Evolutionary conservation across 2,113 vertebrate species (phyloP).

Genomic region (Silurus meridionalis): DNA sequence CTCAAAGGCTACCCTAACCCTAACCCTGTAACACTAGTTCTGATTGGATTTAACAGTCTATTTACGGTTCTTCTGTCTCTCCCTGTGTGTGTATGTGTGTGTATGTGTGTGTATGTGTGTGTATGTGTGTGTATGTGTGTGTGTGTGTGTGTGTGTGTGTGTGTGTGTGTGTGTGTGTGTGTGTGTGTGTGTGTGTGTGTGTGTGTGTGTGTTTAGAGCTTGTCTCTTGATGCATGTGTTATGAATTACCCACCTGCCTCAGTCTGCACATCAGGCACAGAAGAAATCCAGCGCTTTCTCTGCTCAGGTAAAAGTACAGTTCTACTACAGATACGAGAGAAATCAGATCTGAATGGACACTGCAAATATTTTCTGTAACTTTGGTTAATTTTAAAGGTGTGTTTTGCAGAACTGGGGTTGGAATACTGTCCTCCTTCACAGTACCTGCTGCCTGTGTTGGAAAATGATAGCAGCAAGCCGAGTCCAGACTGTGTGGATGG

Average conservation of each 20-base stretch:
- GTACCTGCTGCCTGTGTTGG: slow-evolving; percentile 78
- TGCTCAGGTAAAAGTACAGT: slow-evolving; percentile 76
- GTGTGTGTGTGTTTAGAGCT: slow-evolving; percentile 69
- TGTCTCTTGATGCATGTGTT: slow-evolving; percentile 77
- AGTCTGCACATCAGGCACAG: slow-evolving; percentile 80
- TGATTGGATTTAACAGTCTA: too few relatives aligned
- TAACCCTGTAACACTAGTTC: too few relatives aligned
- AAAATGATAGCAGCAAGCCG: slow-evolving; percentile 69
- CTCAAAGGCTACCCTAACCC: too few relatives aligned
- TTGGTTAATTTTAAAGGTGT: slow-evolving; percentile 7
- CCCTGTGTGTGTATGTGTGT: slow-evolving; percentile 30
- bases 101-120: slow-evolving; percentile 34
- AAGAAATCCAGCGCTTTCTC: slow-evolving; percentile 85
- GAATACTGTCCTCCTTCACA: slow-evolving; percentile 87
- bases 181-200: slow-evolving; percentile 36
- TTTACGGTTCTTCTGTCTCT: slow-evolving; percentile 6
- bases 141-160: slow-evolving; percentile 36
- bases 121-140: too few relatives aligned
- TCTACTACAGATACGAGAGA: neutral
- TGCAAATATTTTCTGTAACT: neutral
- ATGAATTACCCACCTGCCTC: slow-evolving; percentile 82
- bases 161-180: slow-evolving; percentile 39
- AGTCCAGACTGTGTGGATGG: slow-evolving; percentile 71
- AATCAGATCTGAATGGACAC: neutral
- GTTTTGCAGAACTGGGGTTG: slow-evolving; percentile 79